Base-by-base conservation (phyloP, 1,140 invertebrate genomes). In the Leptopilina clavipes region DNA sequence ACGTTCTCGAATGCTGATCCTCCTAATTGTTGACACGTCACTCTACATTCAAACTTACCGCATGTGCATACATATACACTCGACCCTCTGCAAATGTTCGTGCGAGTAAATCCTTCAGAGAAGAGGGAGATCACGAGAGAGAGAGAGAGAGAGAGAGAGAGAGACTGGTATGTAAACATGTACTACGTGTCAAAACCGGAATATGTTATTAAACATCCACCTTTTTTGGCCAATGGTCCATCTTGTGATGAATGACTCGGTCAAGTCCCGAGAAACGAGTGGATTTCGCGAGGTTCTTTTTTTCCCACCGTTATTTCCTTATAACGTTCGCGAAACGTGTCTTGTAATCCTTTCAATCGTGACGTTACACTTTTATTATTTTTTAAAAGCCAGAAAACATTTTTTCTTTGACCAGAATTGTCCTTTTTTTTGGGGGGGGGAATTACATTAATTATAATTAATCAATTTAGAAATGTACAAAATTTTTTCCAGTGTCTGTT, bases 1-100 rank as follows among this genome's bases (percentile, higher is more conserved):
- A 83, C 80, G 81, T 87, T 86, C 84, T 79, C 82, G 74, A 80
- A 82, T 74, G 78, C 81, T 86, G 84, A 86, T 86, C 81, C 84
- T 84, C 81, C 86, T 89, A 89, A 89, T 89, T 88, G 87, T 89
- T 86, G 85, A 86, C 86, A 87, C 82, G 83, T 78, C 76, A 78
- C 73, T 73, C 80, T 79, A 84, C 79, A 80, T 79, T 79, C 76
- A 65, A 73, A 48, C 71, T 54, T 73, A 76, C 82, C 37, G 52
- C 70, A 31, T 71, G 18, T 25, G 37, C 48, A 17, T 14, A 72
- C 59, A 43, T 56, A 71, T 79, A 71, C 71, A 65, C 3, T 37
- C 59, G 9, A 40, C 37, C 5, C 37, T 8, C 9, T 9, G 7
- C 11, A 10, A 65, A 48, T 40, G 17, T 71, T 25, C 45, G 17